Evolutionary conservation across 2,113 vertebrate genomes (phyloP).

Genomic region (Pachyramphus minor): DNA sequence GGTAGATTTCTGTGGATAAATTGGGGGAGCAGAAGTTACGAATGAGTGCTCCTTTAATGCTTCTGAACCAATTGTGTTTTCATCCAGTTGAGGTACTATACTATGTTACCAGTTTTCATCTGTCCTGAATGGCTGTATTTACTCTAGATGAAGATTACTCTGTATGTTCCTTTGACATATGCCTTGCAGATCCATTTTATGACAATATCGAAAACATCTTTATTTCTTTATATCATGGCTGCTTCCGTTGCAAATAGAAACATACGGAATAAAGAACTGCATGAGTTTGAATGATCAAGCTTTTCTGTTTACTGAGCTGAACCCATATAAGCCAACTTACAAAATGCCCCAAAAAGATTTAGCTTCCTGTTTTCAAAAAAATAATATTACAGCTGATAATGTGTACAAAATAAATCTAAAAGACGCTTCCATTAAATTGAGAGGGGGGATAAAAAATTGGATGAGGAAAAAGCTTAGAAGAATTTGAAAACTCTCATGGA

Average conservation of each 20-base stretch:
- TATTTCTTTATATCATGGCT: not conserved
- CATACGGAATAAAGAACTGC: constrained; percentile 28
- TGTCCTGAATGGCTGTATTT: constrained; percentile 52
- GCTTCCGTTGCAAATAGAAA: constrained; percentile 52
- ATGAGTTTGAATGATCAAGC: constrained; percentile 25
- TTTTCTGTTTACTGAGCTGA: constrained; percentile 38
- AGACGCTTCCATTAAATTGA: not conserved
- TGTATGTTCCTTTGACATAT: constrained; percentile 40
- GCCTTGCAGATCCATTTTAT: constrained; percentile 60
- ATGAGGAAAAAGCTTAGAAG: not conserved
- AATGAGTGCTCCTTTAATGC: constrained; percentile 17
- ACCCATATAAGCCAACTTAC: constrained; percentile 1
- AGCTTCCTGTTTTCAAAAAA: constrained; percentile 25
- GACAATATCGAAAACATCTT: constrained; percentile 3
- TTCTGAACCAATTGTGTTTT: constrained; percentile 40
- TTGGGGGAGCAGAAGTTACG: not conserved
- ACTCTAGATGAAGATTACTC: constrained; percentile 60
- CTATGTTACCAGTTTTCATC: constrained; percentile 43
- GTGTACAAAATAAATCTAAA: not conserved
- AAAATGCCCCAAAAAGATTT: constrained; percentile 31
- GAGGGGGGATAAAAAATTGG: not conserved
- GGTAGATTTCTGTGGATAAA: not conserved
- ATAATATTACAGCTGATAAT: not conserved
- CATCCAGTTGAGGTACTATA: constrained; percentile 47
- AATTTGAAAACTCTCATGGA: constrained; percentile 31